Conservation (phyloP, 2,113 vertebrate species). For the Synchiropus splendidus region DNA sequence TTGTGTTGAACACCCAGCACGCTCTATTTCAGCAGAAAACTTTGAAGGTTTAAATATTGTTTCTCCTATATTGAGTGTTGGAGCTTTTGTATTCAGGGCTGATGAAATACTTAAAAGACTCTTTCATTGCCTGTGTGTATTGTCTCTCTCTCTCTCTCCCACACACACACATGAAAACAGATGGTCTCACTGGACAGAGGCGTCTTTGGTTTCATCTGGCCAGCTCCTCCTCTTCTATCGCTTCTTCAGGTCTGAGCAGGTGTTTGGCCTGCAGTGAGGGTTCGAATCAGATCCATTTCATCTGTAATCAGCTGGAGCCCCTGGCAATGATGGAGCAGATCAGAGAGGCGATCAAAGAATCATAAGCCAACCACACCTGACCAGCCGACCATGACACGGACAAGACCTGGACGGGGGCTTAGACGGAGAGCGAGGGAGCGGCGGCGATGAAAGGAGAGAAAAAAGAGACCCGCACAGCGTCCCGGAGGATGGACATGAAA, state of each 20-base stretch:
- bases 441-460: slow-evolving; percentile 45
- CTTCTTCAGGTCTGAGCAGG: slow-evolving; percentile 43
- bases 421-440: slow-evolving; percentile 4
- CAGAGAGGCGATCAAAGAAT: slow-evolving; percentile 54
- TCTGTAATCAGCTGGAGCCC: slow-evolving; percentile 61
- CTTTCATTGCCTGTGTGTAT: neutral
- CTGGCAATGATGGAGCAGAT: slow-evolving; percentile 50
- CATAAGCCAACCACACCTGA: slow-evolving; percentile 47
- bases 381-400: slow-evolving; percentile 38
- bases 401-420: slow-evolving; percentile 12
- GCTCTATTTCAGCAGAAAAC: no score
- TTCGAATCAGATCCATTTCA: slow-evolving; percentile 59
- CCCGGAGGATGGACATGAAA: slow-evolving; percentile 42
- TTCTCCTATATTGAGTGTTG: no score
- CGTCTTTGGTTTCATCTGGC: slow-evolving; percentile 24
- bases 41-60: no score
- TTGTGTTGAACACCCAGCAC: no score
- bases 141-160: no score
- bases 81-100: no score
- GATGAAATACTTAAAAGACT: no score
- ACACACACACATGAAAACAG: slow-evolving; percentile 7
- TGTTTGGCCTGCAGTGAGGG: slow-evolving; percentile 53
- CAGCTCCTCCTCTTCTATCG: slow-evolving; percentile 20
- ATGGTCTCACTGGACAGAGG: slow-evolving; percentile 17
- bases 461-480: slow-evolving; percentile 32